Evolutionary conservation across 2,113 vertebrate species (phyloP), one percentile per base, ranked within the genome.

Genomic region (Pionites leucogaster): DNA sequence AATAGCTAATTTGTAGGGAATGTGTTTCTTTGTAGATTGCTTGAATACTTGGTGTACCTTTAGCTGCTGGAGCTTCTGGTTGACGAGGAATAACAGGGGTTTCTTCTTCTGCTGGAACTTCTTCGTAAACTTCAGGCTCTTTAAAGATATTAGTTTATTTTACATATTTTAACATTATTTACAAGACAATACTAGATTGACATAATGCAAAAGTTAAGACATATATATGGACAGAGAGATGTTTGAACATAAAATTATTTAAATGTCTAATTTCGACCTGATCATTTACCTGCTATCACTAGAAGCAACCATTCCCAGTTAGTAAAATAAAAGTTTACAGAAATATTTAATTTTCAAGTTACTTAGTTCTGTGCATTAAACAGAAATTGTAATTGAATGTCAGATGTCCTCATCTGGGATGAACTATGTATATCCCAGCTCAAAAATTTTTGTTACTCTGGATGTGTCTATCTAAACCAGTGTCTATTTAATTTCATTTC

Each of bases 131-230:
- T 91, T 98, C 93, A 59, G 96, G 93, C 68, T 97, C 98, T 98
- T 98, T 87, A 98, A 98, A 98, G 93, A 96, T 95, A 98, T 95
- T 97, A 92, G 84, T 89, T 96, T 50, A 75, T 95, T 96, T 96
- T 71, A 80, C 46, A 67, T 37, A 77, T 85, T 93, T 92, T 75
- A 84, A 50, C 76, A 86, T 77, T 64, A 90, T 57, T 90, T 92
- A 59, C 29, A 93, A 82, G 39, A 83, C 64, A 91, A 72, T 35
- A 81, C 70, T 55, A 92, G 46, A 92, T 83, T 82, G n/a, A 82
- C 27, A 42, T 13, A 88, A 75, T 27, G n/a, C 25, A 81, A 86
- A 63, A 59, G 68, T 47, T 20, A n/a, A 87, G 44, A 53, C 39
- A 47, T 23, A 15, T 23, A 52, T 17, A 49, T 9, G 13, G 46